A percentile compares a stretch with the other conserved stretches of the same genome.
These are phyloP conservation scores for Eufriesea mexicana DNA, from an alignment of 1,140 invertebrate genomes.

Conservation along the genomic window DNA sequence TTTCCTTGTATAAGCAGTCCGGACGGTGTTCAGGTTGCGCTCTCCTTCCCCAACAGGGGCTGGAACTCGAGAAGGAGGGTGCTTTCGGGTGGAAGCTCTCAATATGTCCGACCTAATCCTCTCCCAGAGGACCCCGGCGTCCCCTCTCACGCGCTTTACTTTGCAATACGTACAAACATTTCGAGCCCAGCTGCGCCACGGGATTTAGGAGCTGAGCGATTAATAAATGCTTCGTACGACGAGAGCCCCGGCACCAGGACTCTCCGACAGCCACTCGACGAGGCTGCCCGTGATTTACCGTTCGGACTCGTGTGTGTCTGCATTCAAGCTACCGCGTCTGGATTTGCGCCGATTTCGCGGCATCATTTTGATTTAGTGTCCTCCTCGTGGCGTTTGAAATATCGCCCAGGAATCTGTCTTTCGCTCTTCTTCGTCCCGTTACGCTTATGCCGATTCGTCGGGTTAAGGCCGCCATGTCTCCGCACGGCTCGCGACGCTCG, in stretches of 20 bases:
- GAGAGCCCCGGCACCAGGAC: slow-evolving; percentile 64
- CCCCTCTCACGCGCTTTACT: slow-evolving; percentile 61
- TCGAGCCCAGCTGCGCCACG: slow-evolving; percentile 69
- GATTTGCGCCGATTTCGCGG: slow-evolving; percentile 65
- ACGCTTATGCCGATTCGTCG: background rate
- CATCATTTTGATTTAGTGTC: slow-evolving; percentile 66
- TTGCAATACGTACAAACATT: slow-evolving; percentile 72
- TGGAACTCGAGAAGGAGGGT: slow-evolving; percentile 58
- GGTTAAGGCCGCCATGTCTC: background rate
- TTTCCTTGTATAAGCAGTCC: slow-evolving; percentile 49
- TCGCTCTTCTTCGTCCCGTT: slow-evolving; percentile 21
- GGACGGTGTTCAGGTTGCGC: slow-evolving; percentile 27
- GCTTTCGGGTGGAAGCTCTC: slow-evolving; percentile 74
- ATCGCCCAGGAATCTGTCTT: slow-evolving; percentile 56
- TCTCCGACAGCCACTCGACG: slow-evolving; percentile 71
- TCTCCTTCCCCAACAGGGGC: slow-evolving; percentile 6
- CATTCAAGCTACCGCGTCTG: slow-evolving; percentile 64
- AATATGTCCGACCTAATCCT: slow-evolving; percentile 78
- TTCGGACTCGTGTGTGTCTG: slow-evolving; percentile 65
- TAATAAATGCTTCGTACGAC: slow-evolving; percentile 71
- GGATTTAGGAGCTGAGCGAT: slow-evolving; percentile 72
- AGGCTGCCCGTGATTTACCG: slow-evolving; percentile 65
- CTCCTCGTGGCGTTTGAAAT: slow-evolving; percentile 52
- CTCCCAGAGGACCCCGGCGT: slow-evolving; percentile 64
- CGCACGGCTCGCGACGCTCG: background rate